A percentile compares a stretch with the other conserved stretches of the same genome.
phyloP scores from a whole-genome alignment of 92 coral and sea anemone genomes.

The Heliopora coerulea region DNA sequence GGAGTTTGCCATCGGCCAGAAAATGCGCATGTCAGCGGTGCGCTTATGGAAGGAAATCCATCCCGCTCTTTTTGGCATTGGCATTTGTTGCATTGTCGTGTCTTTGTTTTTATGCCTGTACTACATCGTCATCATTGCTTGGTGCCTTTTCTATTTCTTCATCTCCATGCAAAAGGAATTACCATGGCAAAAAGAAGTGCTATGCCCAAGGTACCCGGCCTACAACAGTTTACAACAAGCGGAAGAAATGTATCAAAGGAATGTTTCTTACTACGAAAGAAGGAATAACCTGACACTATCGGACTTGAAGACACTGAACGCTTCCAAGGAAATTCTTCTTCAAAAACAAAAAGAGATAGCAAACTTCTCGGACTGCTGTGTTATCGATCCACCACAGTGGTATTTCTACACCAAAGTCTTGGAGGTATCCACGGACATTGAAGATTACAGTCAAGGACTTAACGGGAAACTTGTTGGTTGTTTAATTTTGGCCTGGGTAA shows the following conservation, averaged over 20 bases:
- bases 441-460: slow-evolving; percentile 74
- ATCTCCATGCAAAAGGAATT: slow-evolving; percentile 72
- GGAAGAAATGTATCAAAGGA: slow-evolving; percentile 29
- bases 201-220: slow-evolving; percentile 59
- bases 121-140: slow-evolving; percentile 88
- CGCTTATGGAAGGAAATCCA: slow-evolving; percentile 87
- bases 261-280: slow-evolving; percentile 41
- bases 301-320: background rate
- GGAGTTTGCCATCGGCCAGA: slow-evolving; percentile 92
- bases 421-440: slow-evolving; percentile 77
- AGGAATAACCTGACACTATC: slow-evolving; percentile 22
- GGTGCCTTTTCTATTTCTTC: slow-evolving; percentile 95
- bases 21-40: slow-evolving; percentile 86
- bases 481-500: slow-evolving; percentile 69
- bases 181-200: slow-evolving; percentile 69
- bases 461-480: slow-evolving; percentile 92
- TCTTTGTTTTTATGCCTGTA: slow-evolving; percentile 88
- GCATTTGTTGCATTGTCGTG: slow-evolving; percentile 85
- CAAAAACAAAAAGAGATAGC: slow-evolving; percentile 11
- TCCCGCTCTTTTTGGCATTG: slow-evolving; percentile 89
- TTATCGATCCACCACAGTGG: slow-evolving; percentile 89
- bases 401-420: slow-evolving; percentile 88
- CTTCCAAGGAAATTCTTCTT: background rate
- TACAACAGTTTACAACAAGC: slow-evolving; percentile 38
- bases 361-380: slow-evolving; percentile 89